Evolutionary conservation across 2,888 invertebrate species (phyloP).

Genomic region (Cantharis rustica): DNA sequence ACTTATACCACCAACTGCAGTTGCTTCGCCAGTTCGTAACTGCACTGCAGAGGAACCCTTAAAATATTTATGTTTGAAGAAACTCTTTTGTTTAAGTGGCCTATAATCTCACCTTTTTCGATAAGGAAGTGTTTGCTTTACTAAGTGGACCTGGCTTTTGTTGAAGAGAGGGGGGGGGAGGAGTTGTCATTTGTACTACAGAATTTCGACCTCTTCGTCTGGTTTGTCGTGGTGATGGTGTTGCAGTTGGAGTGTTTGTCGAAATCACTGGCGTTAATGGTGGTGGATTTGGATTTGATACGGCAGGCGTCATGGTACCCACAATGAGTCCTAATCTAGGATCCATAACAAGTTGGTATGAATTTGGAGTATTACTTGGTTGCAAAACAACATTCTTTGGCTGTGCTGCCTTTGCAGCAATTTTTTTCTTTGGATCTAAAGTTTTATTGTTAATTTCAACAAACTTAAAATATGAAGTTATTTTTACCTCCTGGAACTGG

Average conservation of each 20-base stretch:
- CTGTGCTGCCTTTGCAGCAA: slow-evolving; percentile 10
- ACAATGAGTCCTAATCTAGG: slow-evolving; percentile 57
- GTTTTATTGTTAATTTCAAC: not conserved
- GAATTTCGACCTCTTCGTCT: slow-evolving; percentile 22
- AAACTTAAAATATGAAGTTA: not conserved
- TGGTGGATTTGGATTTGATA: slow-evolving; percentile 14
- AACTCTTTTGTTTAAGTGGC: not conserved
- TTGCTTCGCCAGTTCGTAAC: slow-evolving; percentile 71
- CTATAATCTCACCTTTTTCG: not conserved
- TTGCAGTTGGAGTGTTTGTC: not conserved
- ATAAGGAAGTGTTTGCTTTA: not conserved
- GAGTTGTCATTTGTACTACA: not conserved
- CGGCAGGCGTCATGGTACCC: slow-evolving; percentile 50
- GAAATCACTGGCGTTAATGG: not conserved
- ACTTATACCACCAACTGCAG: slow-evolving; percentile 73
- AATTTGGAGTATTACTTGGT: slow-evolving; percentile 29
- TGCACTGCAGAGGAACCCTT: slow-evolving; percentile 33
- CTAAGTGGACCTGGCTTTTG: not conserved
- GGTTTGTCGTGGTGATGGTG: slow-evolving; percentile 9
- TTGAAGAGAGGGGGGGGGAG: not conserved
- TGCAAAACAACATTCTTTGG: slow-evolving; percentile 34
- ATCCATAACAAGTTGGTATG: slow-evolving; percentile 60
- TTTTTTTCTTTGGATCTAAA: slow-evolving; percentile 16
- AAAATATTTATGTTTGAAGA: not conserved
- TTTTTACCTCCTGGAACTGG: not conserved